A percentile compares a stretch with the other conserved stretches of the same genome.
These are phyloP conservation scores for Imbricaverruca yamaguchii DNA, from an alignment of 2,888 invertebrate genomes.

Conservation along the genomic window DNA sequence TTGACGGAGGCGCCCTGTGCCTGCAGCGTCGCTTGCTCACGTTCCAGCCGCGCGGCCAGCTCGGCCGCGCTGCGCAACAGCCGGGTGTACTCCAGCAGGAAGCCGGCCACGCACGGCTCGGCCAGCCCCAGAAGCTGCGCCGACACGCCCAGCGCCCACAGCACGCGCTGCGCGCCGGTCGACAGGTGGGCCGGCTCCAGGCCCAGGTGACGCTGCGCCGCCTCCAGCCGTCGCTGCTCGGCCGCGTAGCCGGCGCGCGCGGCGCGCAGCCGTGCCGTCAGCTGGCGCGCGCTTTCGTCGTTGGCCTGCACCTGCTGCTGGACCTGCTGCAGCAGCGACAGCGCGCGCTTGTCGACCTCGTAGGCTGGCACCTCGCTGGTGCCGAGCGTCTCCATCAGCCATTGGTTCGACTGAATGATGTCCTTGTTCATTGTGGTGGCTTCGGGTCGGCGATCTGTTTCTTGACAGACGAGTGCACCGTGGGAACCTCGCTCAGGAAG, in stretches of 20 bases:
- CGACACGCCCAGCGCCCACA: background rate
- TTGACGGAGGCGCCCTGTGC: background rate
- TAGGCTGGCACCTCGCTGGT: no score
- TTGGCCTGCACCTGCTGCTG: background rate
- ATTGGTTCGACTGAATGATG: no score
- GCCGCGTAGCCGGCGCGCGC: background rate
- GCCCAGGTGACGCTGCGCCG: background rate
- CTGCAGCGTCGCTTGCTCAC: background rate
- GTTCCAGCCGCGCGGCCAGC: background rate
- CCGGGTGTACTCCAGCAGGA: background rate
- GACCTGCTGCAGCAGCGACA: background rate
- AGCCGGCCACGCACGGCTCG: background rate
- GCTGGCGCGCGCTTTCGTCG: background rate
- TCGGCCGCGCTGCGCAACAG: background rate
- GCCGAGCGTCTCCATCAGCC: no score
- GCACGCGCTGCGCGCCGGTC: background rate
- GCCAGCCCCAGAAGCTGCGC: background rate
- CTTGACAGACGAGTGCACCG: background rate
- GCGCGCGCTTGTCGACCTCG: conserved; percentile 7
- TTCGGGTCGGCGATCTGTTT: background rate
- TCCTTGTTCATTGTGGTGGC: background rate
- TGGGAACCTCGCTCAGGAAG: background rate
- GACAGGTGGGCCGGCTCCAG: background rate
- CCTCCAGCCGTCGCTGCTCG: conserved; percentile 9
- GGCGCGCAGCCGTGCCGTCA: background rate